A percentile compares a stretch with the other conserved stretches of the same genome.
Evolutionary conservation across 2,113 vertebrate species (phyloP).

Genomic region (Ahaetulla prasina): DNA sequence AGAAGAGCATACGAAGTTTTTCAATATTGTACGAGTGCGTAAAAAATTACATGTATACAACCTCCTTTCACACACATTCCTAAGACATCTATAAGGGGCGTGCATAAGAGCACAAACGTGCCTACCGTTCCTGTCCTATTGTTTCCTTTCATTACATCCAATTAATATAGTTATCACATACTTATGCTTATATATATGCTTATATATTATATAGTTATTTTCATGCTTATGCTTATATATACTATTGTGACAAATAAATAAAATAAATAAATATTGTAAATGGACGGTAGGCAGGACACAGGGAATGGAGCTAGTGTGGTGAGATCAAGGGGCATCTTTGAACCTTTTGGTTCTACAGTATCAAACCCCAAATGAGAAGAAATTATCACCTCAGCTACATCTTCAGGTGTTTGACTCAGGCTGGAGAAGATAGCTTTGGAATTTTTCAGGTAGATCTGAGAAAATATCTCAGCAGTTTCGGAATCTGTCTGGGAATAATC

Average conservation of each 20-base stretch:
- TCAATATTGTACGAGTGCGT: neutral
- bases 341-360: neutral
- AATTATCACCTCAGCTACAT: conserved; percentile 65
- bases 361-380: neutral
- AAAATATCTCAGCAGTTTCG: conserved; percentile 70
- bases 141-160: no score
- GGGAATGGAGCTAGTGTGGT: neutral
- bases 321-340: neutral
- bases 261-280: neutral
- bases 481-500: conserved; percentile 64
- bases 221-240: no score
- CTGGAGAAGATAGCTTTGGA: conserved; percentile 71
- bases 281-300: neutral
- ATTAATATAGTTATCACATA: no score
- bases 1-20: neutral
- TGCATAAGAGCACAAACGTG: no score
- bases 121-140: no score
- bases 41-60: neutral
- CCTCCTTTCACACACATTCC: neutral
- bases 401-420: conserved; percentile 72
- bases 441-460: conserved; percentile 71
- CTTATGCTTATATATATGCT: no score
- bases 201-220: no score
- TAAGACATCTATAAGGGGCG: no score
- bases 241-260: no score